Conservation (phyloP, 2,797 vertebrate species). For the Acipenser ruthenus region DNA sequence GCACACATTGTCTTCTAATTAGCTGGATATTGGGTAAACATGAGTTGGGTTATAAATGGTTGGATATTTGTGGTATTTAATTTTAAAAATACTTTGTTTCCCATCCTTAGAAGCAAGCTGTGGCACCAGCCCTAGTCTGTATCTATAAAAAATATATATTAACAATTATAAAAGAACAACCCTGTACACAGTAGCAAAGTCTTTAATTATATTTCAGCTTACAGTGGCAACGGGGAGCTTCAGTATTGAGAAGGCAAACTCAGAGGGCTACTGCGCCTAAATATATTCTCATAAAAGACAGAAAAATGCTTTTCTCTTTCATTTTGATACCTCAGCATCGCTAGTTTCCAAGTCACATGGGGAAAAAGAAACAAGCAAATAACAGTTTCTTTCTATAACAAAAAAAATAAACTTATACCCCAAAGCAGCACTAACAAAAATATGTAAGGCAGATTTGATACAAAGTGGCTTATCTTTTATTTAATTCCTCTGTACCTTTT, state of each 20-base stretch:
- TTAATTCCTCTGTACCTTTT: background rate
- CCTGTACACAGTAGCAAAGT: background rate
- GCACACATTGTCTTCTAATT: no score
- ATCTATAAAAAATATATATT: no score
- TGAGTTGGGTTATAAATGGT: no score
- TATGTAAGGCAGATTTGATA: background rate
- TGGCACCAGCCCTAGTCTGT: no score
- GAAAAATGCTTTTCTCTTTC: background rate
- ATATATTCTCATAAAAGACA: background rate
- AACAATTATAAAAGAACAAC: background rate
- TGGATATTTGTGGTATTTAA: no score
- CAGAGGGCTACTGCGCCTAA: background rate
- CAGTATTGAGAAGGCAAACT: background rate
- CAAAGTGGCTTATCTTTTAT: background rate
- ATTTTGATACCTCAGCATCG: background rate
- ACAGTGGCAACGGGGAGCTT: slow-evolving; percentile 8
- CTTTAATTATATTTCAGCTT: slow-evolving; percentile 1
- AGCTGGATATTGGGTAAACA: no score
- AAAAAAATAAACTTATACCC: background rate
- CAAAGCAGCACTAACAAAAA: background rate
- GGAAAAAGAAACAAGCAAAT: background rate
- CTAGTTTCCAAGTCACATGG: background rate
- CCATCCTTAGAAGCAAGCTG: no score
- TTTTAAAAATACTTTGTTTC: no score
- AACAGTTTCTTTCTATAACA: background rate